A percentile compares a stretch with the other conserved stretches of the same genome.
Evolutionary conservation across 2,888 invertebrate species (phyloP).

Genomic region (Tiliacea aurago): DNA sequence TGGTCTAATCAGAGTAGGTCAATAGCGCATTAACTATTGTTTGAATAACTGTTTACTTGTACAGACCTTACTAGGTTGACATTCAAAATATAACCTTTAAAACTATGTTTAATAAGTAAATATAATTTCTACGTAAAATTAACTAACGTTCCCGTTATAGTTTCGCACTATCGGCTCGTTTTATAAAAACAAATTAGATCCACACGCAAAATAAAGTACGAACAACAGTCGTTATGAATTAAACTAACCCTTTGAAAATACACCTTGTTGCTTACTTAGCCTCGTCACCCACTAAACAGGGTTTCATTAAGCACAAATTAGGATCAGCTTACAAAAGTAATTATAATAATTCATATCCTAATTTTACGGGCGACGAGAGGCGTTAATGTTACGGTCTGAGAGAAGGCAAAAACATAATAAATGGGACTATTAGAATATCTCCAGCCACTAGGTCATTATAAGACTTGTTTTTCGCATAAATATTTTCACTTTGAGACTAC

Average conservation of each 20-base stretch:
- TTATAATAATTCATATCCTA: conserved; percentile 71
- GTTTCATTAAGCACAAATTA: conserved; percentile 61
- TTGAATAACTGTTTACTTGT: conserved; percentile 19
- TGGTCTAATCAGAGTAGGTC: conserved; percentile 45
- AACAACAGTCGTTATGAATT: conserved; percentile 45
- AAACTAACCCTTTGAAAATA: conserved; percentile 41
- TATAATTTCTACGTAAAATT: conserved; percentile 4
- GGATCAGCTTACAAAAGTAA: conserved; percentile 66
- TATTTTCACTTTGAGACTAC: conserved; percentile 69
- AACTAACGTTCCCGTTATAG: conserved; percentile 6
- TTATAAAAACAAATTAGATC: conserved; percentile 37
- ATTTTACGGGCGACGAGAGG: conserved; percentile 66
- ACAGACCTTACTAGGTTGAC: conserved; percentile 3
- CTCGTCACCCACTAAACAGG: conserved; percentile 58
- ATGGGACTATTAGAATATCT: conserved; percentile 67
- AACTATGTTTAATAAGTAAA: neutral
- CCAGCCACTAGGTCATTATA: conserved; percentile 59
- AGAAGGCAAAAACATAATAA: conserved; percentile 65
- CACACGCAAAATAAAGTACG: conserved; percentile 21
- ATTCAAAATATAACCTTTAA: conserved; percentile 23
- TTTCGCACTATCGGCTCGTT: conserved; percentile 9
- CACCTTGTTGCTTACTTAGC: conserved; percentile 37
- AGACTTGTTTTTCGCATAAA: conserved; percentile 69
- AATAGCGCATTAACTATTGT: conserved; percentile 36
- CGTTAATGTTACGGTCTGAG: conserved; percentile 57